phyloP scores from a whole-genome alignment of 2,797 vertebrate species.

The Gymnocypris eckloni region DNA sequence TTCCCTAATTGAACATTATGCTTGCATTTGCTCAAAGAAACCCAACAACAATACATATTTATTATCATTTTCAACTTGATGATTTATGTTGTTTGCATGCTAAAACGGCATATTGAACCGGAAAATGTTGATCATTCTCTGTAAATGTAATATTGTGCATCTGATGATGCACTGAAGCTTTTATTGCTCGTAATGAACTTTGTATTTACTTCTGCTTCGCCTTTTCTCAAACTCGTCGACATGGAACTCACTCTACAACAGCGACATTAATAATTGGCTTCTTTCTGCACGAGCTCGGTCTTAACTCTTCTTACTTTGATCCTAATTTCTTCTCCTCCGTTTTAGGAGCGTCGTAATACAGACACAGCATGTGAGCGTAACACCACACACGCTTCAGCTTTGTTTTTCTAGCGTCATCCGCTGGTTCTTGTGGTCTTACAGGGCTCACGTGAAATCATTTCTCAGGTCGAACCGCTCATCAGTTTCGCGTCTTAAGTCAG shows the following conservation, averaged over 20 bases:
- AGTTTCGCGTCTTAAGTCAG: conserved; percentile 48
- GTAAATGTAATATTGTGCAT: neutral
- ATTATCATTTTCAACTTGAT: neutral
- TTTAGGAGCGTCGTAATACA: conserved; percentile 49
- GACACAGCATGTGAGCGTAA: conserved; percentile 23
- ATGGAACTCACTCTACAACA: neutral
- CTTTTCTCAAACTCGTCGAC: neutral
- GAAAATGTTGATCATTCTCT: neutral
- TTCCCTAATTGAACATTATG: neutral
- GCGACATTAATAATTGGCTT: neutral
- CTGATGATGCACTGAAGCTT: neutral
- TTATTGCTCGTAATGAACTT: conserved; percentile 1
- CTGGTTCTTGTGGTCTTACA: conserved; percentile 23
- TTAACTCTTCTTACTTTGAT: neutral
- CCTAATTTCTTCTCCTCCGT: conserved; percentile 46
- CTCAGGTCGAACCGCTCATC: conserved; percentile 74
- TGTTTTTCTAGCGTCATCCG: neutral
- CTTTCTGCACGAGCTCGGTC: conserved; percentile 18
- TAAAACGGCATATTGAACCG: neutral
- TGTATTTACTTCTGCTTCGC: conserved; percentile 9
- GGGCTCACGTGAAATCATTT: conserved; percentile 63
- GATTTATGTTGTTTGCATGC: neutral
- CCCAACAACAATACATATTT: neutral
- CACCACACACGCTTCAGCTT: neutral
- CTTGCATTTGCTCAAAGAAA: neutral